Evolutionary conservation across 1,140 invertebrate genomes (phyloP), one percentile per base, ranked within the genome.

Genomic region (Hypothenemus hampei): DNA sequence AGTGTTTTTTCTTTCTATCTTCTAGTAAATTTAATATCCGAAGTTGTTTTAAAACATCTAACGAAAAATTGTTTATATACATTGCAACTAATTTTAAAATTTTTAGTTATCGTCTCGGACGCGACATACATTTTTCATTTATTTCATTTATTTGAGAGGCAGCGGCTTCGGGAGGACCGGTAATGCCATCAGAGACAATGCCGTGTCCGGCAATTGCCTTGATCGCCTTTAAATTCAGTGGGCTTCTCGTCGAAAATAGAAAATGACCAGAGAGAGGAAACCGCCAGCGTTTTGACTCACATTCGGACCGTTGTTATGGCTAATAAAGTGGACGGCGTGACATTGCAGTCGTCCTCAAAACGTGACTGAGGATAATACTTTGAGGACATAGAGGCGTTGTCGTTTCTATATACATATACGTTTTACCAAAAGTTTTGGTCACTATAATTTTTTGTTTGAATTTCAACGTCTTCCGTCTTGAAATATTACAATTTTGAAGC

Each of bases 311-410:
- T 65, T 65, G 61, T 65, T 66, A 65, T 65, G 59, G 65, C 63
- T 62, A 65, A 66, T 66, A 66, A 66, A 65, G 65, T 60, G 57
- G 57, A 60, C 57, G 50, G 45, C 48, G 61, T 58, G 63, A 65
- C 63, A 57, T 66, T 60, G 53, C 63, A 60, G 63, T 63, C 62
- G 65, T 58, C 63, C 58, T n/a, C 53, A 43, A 56, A 63, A 66
- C 65, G 65, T 65, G 65, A 58, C 63, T 61, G 45, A 51, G 18
- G 48, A 31, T 51, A 26, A 40, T 51, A 41, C 37, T 51, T 21
- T 41, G 18, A 31, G 37, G 18, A n/a, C n/a, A n/a, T n/a, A n/a
- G n/a, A n/a, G n/a, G n/a, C n/a, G n/a, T n/a, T n/a, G n/a, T n/a
- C n/a, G n/a, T n/a, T n/a, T n/a, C n/a, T n/a, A n/a, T n/a, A n/a